Conservation (phyloP, 2,113 vertebrate species). For the Pseudopodoces humilis region DNA sequence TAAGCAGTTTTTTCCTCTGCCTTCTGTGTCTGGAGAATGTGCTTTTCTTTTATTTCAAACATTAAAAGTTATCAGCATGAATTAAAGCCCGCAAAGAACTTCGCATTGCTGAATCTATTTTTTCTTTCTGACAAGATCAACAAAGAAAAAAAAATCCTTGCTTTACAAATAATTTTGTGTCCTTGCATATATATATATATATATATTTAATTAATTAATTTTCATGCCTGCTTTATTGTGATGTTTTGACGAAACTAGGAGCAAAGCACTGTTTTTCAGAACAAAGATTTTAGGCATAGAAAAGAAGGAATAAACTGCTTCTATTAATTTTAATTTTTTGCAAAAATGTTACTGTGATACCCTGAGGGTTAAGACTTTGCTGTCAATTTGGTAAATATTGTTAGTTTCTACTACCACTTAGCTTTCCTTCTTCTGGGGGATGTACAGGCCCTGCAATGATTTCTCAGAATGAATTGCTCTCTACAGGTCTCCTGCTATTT, state of each 20-base stretch:
- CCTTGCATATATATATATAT: not conserved
- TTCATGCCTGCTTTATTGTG: not conserved
- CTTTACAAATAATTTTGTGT: not conserved
- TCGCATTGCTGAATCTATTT: not conserved
- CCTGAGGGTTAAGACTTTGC: not conserved
- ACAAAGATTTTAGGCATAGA: not conserved
- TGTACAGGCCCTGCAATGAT: not conserved
- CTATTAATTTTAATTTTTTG: not conserved
- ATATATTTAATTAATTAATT: not conserved
- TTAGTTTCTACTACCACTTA: not conserved
- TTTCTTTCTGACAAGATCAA: not conserved
- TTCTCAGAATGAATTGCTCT: not conserved
- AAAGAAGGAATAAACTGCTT: not conserved
- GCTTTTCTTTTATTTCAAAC: not conserved
- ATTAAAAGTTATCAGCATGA: not conserved
- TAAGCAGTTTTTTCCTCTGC: not conserved
- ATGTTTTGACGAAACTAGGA: not conserved
- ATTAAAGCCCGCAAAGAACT: not conserved
- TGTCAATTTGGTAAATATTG: not conserved
- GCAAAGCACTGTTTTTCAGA: not conserved
- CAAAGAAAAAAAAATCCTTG: not conserved
- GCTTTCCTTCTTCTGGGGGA: not conserved
- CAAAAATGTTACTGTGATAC: not conserved
- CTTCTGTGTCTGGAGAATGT: not conserved
- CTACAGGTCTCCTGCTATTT: not conserved